A percentile compares a stretch with the other conserved stretches of the same genome.
phyloP scores from a whole-genome alignment of 2,113 vertebrate genomes.

The Peromyscus leucopus region DNA sequence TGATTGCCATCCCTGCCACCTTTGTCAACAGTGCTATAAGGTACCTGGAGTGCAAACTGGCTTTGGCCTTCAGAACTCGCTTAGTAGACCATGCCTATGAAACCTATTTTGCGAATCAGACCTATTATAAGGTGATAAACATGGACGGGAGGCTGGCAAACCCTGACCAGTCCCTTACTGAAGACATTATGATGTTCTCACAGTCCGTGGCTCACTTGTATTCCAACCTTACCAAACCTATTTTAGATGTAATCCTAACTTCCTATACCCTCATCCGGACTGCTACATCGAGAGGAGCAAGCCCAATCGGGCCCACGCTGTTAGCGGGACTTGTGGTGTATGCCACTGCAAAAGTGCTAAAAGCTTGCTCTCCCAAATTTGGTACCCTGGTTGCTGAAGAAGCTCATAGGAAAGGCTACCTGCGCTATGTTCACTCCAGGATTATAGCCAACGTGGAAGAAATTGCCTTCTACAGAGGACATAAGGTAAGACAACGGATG shows the following conservation, averaged over 20 bases:
- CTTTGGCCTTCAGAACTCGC: constrained; percentile 96
- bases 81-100: constrained; percentile 95
- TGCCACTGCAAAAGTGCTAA: constrained; percentile 94
- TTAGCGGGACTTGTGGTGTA: constrained; percentile 97
- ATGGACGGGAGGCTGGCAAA: constrained; percentile 98
- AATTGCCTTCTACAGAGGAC: constrained; percentile 98
- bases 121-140: constrained; percentile 96
- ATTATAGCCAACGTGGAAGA: constrained; percentile 99
- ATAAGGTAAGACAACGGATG: constrained; percentile 91
- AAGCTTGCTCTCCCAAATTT: constrained; percentile 96
- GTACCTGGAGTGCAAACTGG: constrained; percentile 97
- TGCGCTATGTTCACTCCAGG: constrained; percentile 97
- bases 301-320: constrained; percentile 93
- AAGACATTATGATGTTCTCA: constrained; percentile 98
- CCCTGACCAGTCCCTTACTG: constrained; percentile 98
- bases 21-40: constrained; percentile 99
- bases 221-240: constrained; percentile 99
- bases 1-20: constrained; percentile 97
- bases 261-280: constrained; percentile 98
- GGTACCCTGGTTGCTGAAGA: constrained; percentile 98
- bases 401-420: constrained; percentile 95
- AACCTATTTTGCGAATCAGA: constrained; percentile 97
- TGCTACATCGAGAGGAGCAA: constrained; percentile 93
- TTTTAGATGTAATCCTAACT: constrained; percentile 96
- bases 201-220: constrained; percentile 98